Evolutionary conservation across 1,140 invertebrate species (phyloP).

Genomic region (Drosophila elegans): DNA sequence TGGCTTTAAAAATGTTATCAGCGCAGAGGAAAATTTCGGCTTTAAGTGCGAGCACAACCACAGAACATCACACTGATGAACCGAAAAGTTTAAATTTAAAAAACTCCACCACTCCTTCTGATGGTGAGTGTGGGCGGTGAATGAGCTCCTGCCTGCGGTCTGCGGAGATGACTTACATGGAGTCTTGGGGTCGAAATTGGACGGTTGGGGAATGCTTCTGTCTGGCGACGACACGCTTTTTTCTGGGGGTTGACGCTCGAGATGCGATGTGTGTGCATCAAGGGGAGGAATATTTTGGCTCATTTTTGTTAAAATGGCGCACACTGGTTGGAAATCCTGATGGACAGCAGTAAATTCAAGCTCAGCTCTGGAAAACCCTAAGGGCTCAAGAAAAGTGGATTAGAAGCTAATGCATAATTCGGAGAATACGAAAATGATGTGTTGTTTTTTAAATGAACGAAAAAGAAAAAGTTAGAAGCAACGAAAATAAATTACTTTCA

Average conservation of each 20-base stretch:
- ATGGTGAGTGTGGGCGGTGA: neutral
- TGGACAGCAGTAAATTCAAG: neutral
- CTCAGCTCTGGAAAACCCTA: neutral
- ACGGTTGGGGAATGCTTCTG: constrained; percentile 35
- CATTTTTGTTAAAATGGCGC: constrained; percentile 66
- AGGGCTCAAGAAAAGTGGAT: neutral
- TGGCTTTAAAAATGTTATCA: constrained; percentile 58
- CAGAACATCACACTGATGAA: constrained; percentile 77
- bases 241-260: constrained; percentile 46
- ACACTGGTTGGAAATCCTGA: constrained; percentile 35
- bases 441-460: neutral
- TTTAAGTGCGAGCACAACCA: constrained; percentile 65
- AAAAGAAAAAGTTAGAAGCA: neutral
- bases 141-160: constrained; percentile 36
- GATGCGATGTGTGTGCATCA: constrained; percentile 19
- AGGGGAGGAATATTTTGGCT: constrained; percentile 19
- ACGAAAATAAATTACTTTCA: neutral
- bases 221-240: constrained; percentile 45
- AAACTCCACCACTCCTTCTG: constrained; percentile 33
- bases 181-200: constrained; percentile 13
- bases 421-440: neutral
- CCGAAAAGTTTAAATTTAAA: constrained; percentile 74
- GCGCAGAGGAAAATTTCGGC: constrained; percentile 26
- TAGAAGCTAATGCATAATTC: neutral
- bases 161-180: constrained; percentile 59